Conservation (phyloP, 2,888 invertebrate genomes). For the Phortica okadai region DNA sequence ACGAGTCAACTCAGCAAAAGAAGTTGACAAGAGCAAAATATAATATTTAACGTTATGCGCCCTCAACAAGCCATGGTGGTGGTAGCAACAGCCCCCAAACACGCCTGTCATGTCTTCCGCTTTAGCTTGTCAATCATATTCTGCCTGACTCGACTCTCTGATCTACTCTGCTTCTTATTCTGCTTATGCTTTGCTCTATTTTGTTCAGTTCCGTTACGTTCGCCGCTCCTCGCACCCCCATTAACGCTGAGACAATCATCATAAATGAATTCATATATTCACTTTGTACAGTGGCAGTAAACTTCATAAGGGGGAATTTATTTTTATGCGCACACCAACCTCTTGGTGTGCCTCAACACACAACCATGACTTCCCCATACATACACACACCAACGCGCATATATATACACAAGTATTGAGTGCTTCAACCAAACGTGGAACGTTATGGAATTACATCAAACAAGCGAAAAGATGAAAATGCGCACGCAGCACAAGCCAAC, state of each 20-base stretch:
- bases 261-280: slow-evolving; percentile 40
- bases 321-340: too few species aligned
- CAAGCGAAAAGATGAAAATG: neutral
- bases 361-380: too few species aligned
- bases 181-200: too few species aligned
- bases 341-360: too few species aligned
- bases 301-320: neutral
- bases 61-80: neutral
- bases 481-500: neutral
- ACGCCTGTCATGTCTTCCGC: neutral
- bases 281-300: slow-evolving; percentile 10
- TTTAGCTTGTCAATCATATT: neutral
- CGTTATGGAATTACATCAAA: neutral
- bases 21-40: neutral
- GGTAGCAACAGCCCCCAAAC: neutral
- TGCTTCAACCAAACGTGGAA: neutral
- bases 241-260: slow-evolving; percentile 31
- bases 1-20: too few species aligned
- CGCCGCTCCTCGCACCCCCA: neutral
- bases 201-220: too few species aligned
- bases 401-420: too few species aligned
- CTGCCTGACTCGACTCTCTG: neutral
- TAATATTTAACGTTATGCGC: neutral
- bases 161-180: too few species aligned
- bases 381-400: too few species aligned